Evolutionary conservation across 2,888 invertebrate species (phyloP), one percentile per base, ranked within the genome.

Genomic region (Drosophila pseudotalamancana): DNA sequence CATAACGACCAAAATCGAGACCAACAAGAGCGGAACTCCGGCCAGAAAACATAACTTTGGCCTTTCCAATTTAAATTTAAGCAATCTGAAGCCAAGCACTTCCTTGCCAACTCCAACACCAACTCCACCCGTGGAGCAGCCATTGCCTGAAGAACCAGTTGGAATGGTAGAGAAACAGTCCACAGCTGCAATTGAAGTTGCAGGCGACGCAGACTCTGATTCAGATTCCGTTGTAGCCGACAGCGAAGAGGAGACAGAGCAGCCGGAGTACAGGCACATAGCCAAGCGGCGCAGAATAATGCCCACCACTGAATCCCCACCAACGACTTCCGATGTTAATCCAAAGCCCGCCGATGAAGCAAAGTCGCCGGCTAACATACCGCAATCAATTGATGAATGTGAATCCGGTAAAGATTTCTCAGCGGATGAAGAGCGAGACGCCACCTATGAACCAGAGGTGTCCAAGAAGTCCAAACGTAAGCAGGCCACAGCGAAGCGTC

Each of bases 191-290:
- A 3, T 12, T 5, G 1, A 18, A 18, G 16, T 31, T 34, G 21
- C 39, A 5, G 6, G 19, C 5, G 40, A 14, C 9, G 27, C 43
- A 1, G 42, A 45, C 5, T 23, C 18, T 4, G 64, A 75, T 21
- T 92, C 92, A 85, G 95, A 96, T 78, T 96, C 96, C 89, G 92
- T 94, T 62, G 92, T 95, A 50, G 93, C 91, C 11, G 94, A 95
- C 74, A 95, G 95, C 91, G 95, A 94, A 73, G 94, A 94, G 32
- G 95, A 95, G 82, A 61, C 63, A 3, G 75, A 79, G n/a, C 61
- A 70, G 4, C 71, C 81, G 19, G 92, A 93, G 67, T 91, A 93
- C 77, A 92, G 94, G 72, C 94, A 94, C 45, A 92, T 93, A 31
- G 92, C 93, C 1, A 94, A 94, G 77, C 92, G 93, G 72, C 92